These are phyloP conservation scores for Sminthurides aquaticus DNA, from an alignment of 2,888 invertebrate genomes.

Conservation along the genomic window DNA sequence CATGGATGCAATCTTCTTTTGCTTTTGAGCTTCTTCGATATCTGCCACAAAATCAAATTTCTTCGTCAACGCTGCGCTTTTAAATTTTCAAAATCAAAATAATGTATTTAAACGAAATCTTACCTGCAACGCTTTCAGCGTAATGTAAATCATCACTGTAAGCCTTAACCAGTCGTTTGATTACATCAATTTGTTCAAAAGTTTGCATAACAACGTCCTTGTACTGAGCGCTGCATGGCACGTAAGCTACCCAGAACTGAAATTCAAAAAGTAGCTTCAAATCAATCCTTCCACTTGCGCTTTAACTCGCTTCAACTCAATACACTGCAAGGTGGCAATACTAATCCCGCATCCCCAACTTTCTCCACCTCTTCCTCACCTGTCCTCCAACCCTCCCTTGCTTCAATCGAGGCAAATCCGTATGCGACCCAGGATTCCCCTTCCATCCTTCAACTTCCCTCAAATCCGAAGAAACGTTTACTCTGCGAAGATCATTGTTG, in stretches of 20 bases:
- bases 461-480: too few species aligned
- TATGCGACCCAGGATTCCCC: too few species aligned
- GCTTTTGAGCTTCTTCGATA: conserved; percentile 49
- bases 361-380: too few species aligned
- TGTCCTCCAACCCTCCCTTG: too few species aligned
- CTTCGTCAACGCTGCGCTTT: neutral
- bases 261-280: too few species aligned
- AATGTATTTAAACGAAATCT: conserved; percentile 17
- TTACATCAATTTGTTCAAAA: conserved; percentile 60
- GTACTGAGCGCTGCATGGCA: conserved; percentile 58
- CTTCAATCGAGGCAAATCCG: too few species aligned
- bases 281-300: too few species aligned
- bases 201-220: conserved; percentile 60
- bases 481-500: too few species aligned
- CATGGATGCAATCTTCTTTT: conserved; percentile 54
- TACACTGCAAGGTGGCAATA: too few species aligned
- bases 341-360: too few species aligned
- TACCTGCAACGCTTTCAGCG: conserved; percentile 51
- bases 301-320: too few species aligned
- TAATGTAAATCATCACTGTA: conserved; percentile 52
- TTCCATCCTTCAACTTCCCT: too few species aligned
- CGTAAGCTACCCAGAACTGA: conserved; percentile 58
- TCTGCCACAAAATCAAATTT: conserved; percentile 44
- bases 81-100: neutral
- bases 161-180: conserved; percentile 54